phyloP scores from a whole-genome alignment of 2,888 invertebrate genomes.

The Drosophila mulleri region DNA sequence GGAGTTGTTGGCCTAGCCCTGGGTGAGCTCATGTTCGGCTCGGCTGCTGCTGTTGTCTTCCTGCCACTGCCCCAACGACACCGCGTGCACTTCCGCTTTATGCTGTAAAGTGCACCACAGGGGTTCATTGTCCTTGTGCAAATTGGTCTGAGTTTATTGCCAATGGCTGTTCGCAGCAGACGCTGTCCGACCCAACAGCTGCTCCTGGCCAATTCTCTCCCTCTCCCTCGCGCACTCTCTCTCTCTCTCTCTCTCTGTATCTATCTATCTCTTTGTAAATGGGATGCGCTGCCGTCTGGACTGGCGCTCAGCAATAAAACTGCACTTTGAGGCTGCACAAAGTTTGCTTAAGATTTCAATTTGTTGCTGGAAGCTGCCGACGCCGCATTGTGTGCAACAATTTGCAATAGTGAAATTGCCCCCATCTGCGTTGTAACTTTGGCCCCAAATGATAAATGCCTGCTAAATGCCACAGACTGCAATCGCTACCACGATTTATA shows the following conservation, averaged over 20 bases:
- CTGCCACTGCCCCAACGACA: neutral
- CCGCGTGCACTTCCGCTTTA: constrained; percentile 57
- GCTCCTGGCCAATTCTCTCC: constrained; percentile 29
- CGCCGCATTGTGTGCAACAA: constrained; percentile 66
- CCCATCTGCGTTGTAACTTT: constrained; percentile 44
- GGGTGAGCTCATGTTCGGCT: constrained; percentile 26
- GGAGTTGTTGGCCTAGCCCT: constrained; percentile 28
- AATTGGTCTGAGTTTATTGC: constrained; percentile 80
- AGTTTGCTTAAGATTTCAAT: constrained; percentile 81
- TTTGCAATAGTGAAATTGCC: constrained; percentile 65
- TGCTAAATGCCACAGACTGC: constrained; percentile 62
- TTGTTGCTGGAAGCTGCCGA: constrained; percentile 50
- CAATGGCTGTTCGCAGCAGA: constrained; percentile 60
- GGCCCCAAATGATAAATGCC: constrained; percentile 75
- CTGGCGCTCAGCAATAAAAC: constrained; percentile 61
- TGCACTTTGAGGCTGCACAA: constrained; percentile 68
- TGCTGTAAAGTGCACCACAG: constrained; percentile 74
- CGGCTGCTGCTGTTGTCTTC: constrained; percentile 23
- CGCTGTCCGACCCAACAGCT: constrained; percentile 54
- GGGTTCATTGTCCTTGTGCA: constrained; percentile 81
- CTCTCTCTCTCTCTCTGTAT: neutral
- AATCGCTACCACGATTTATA: constrained; percentile 66
- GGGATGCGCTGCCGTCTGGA: constrained; percentile 20
- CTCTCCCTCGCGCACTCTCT: no score
- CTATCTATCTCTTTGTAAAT: neutral